Conservation (phyloP, 2,797 vertebrate genomes). For the Rhincodon typus region DNA sequence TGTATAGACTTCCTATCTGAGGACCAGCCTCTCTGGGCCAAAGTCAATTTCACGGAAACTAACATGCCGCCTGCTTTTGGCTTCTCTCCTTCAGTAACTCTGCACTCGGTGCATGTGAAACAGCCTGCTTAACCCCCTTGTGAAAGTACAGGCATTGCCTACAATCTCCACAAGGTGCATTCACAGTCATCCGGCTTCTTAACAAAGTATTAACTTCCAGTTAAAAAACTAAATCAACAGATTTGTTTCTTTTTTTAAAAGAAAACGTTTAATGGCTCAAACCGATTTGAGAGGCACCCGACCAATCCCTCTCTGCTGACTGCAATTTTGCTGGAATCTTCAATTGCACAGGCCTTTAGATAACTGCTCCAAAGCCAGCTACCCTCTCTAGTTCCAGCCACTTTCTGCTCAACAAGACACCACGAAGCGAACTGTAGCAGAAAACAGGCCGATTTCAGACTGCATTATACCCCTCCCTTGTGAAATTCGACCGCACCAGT, state of each 20-base stretch:
- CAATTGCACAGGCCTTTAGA: not conserved
- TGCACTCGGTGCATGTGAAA: not conserved
- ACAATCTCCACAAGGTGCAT: not conserved
- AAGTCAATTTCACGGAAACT: constrained; percentile 49
- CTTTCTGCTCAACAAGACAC: not conserved
- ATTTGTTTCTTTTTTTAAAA: not conserved
- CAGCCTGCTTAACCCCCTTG: not conserved
- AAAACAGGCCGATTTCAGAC: not conserved
- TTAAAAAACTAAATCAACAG: not conserved
- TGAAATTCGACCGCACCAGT: not conserved
- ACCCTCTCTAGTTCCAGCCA: not conserved
- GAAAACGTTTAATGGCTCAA: not conserved
- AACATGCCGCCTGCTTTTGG: constrained; percentile 49
- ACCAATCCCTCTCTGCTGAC: not conserved
- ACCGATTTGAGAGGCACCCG: not conserved
- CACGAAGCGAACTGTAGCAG: not conserved
- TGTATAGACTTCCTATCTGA: constrained; percentile 63
- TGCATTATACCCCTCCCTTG: not conserved
- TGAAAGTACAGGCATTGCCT: not conserved
- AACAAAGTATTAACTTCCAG: not conserved
- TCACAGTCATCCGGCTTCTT: not conserved
- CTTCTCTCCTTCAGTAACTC: constrained; percentile 40
- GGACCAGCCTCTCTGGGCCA: constrained; percentile 58
- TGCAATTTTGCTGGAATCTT: not conserved
- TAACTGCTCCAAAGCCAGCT: not conserved